Conservation (phyloP, 2,113 vertebrate species). For the Baryphthengus martii region DNA sequence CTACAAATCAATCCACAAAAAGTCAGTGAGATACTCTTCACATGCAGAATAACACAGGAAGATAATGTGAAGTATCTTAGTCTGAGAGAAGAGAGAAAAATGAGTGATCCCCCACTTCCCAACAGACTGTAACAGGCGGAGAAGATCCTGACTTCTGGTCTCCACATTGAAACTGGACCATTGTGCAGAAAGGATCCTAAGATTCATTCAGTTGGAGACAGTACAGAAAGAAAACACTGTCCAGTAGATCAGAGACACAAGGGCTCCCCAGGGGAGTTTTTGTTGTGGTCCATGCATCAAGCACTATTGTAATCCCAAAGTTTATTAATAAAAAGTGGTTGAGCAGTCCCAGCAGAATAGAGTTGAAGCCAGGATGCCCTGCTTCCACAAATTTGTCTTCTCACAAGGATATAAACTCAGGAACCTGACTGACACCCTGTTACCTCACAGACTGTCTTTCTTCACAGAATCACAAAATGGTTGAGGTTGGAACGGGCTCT, state of each 20-base stretch:
- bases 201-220: neutral
- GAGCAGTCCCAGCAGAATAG: neutral
- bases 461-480: neutral
- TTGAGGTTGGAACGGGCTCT: neutral
- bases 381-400: neutral
- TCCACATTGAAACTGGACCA: neutral
- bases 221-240: neutral
- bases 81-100: neutral
- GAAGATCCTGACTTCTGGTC: neutral
- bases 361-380: neutral
- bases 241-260: neutral
- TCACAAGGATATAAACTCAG: neutral
- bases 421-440: rapidly evolving
- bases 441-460: neutral
- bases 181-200: neutral
- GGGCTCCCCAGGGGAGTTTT: neutral
- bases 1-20: neutral
- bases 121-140: neutral
- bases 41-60: neutral
- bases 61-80: neutral
- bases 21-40: neutral
- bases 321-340: neutral
- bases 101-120: rapidly evolving
- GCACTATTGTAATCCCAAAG: neutral
- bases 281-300: neutral